Conservation (phyloP, 2,888 invertebrate species). For the Tenthredo scrophulariae region DNA sequence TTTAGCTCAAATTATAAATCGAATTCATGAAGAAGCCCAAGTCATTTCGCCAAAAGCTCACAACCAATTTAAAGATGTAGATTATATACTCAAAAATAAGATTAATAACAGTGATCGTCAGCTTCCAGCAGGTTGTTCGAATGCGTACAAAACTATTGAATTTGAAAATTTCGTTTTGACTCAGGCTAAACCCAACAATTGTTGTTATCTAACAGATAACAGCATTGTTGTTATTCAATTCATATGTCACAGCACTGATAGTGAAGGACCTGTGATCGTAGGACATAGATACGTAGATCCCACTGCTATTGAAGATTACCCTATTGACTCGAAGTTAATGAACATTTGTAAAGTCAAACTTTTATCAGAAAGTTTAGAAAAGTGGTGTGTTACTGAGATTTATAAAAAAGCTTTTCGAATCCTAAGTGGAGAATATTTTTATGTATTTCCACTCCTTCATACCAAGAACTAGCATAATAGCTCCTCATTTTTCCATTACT, state of each 20-base stretch:
- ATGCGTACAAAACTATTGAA: background rate
- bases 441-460: conserved; percentile 2
- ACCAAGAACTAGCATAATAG: background rate
- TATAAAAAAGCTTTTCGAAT: background rate
- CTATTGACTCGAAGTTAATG: background rate
- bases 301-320: background rate
- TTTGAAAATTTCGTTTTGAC: background rate
- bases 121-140: background rate
- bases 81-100: background rate
- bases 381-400: background rate
- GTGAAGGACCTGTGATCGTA: background rate
- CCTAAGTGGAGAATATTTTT: background rate
- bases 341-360: background rate
- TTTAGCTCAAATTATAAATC: background rate
- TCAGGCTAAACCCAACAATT: background rate
- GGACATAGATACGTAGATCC: background rate
- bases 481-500: too few relatives aligned
- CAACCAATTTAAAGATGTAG: background rate
- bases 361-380: background rate
- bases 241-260: background rate
- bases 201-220: conserved; percentile 2
- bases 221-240: background rate
- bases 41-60: background rate
- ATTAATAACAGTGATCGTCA: background rate
- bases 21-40: background rate